A percentile compares a stretch with the other conserved stretches of the same genome.
Conservation (phyloP, 2,888 invertebrate species). For the Allolobophora icterica region DNA sequence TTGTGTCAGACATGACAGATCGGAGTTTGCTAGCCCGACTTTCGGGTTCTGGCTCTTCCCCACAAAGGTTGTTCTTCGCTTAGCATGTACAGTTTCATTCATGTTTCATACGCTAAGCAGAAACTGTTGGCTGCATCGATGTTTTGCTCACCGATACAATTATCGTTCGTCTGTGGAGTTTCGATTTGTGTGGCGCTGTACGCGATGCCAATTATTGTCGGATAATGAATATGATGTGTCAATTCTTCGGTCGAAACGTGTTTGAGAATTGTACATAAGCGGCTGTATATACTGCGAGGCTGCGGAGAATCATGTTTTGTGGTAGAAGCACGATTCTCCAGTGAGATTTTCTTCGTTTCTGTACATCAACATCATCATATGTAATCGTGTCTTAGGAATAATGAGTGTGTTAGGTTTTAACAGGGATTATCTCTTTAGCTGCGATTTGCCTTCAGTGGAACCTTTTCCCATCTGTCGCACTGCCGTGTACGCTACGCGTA, state of each 20-base stretch:
- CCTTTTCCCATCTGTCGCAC: no score
- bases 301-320: background rate
- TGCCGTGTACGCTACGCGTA: no score
- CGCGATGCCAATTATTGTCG: background rate
- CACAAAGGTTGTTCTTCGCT: background rate
- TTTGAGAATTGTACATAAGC: slow-evolving; percentile 3
- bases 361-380: background rate
- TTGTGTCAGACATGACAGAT: background rate
- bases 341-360: background rate
- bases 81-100: background rate
- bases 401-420: background rate
- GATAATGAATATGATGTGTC: background rate
- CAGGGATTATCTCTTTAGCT: background rate
- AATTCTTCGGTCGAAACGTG: background rate
- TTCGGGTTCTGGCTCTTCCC: background rate
- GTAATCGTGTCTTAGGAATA: background rate
- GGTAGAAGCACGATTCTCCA: background rate
- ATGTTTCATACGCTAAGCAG: background rate
- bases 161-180: background rate
- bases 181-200: background rate
- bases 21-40: background rate
- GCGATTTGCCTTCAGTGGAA: background rate
- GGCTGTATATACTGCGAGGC: background rate
- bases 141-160: background rate
- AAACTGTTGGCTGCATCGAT: background rate